Evolutionary conservation across 2,888 invertebrate genomes (phyloP).

Genomic region (Panzeria rudis): DNA sequence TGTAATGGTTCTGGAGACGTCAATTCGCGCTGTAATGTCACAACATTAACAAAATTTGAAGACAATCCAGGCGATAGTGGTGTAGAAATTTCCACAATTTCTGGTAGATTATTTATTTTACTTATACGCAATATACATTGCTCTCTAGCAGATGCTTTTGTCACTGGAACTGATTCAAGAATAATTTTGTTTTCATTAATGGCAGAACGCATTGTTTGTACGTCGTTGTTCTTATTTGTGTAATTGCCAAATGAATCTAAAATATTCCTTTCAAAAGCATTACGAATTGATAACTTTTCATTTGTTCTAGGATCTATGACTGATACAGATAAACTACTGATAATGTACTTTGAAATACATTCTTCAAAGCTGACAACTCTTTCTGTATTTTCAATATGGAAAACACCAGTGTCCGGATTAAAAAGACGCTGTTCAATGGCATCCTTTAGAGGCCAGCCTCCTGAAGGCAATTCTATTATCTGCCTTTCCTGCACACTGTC

Average conservation of each 20-base stretch:
- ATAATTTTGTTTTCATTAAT: conserved; percentile 87
- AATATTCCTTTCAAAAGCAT: conserved; percentile 91
- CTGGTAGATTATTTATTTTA: conserved; percentile 88
- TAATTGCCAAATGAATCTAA: conserved; percentile 92
- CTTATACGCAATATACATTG: conserved; percentile 89
- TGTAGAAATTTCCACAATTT: conserved; percentile 89
- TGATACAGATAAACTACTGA: conserved; percentile 92
- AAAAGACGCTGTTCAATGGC: conserved; percentile 93
- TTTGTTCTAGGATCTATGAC: conserved; percentile 91
- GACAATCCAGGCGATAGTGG: conserved; percentile 84
- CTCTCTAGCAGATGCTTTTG: conserved; percentile 83
- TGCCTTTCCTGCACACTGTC: conserved; percentile 86
- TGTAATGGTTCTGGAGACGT: conserved; percentile 88
- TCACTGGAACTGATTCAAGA: conserved; percentile 85
- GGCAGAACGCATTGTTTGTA: conserved; percentile 88
- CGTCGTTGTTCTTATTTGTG: conserved; percentile 85
- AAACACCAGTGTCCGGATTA: conserved; percentile 92
- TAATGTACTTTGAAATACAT: conserved; percentile 92
- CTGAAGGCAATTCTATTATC: conserved; percentile 91
- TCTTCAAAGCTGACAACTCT: conserved; percentile 93
- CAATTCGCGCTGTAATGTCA: conserved; percentile 83
- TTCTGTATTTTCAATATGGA: conserved; percentile 94
- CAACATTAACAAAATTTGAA: conserved; percentile 84
- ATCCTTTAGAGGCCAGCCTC: conserved; percentile 92
- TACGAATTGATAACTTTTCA: conserved; percentile 87